Evolutionary conservation across 2,113 vertebrate genomes (phyloP).

Genomic region (Leucoraja erinaceus): DNA sequence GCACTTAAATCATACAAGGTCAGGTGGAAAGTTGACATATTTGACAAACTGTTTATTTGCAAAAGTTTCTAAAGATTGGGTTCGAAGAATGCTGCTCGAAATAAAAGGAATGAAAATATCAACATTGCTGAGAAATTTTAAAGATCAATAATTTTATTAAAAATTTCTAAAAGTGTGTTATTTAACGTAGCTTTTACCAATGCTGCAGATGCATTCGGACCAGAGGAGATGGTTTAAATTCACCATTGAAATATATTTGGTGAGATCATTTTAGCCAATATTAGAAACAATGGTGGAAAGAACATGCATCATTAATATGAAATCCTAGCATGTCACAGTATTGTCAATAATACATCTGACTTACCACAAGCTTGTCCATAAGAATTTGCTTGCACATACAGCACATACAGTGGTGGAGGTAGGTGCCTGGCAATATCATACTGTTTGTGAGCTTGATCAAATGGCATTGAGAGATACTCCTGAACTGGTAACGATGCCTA

Average conservation of each 20-base stretch:
- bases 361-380: constrained; percentile 93
- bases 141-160: background rate
- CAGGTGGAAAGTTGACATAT: background rate
- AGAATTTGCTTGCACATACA: constrained; percentile 88
- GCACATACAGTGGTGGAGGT: constrained; percentile 84
- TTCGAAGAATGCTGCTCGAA: background rate
- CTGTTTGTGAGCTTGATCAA: constrained; percentile 89
- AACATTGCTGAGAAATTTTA: background rate
- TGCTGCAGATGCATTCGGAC: background rate
- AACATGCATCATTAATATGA: background rate
- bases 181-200: background rate
- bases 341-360: constrained; percentile 40
- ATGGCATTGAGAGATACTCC: constrained; percentile 91
- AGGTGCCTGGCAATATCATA: constrained; percentile 84
- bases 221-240: background rate
- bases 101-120: background rate
- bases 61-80: background rate
- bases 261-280: background rate
- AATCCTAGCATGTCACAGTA: background rate
- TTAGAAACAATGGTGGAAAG: background rate
- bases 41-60: background rate
- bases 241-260: background rate
- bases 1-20: background rate
- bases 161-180: background rate
- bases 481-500: constrained; percentile 93